Percentiles rank a stretch among this genome's conserved stretches.
Conservation (phyloP, 2,888 invertebrate species). For the Smittia sp. region DNA sequence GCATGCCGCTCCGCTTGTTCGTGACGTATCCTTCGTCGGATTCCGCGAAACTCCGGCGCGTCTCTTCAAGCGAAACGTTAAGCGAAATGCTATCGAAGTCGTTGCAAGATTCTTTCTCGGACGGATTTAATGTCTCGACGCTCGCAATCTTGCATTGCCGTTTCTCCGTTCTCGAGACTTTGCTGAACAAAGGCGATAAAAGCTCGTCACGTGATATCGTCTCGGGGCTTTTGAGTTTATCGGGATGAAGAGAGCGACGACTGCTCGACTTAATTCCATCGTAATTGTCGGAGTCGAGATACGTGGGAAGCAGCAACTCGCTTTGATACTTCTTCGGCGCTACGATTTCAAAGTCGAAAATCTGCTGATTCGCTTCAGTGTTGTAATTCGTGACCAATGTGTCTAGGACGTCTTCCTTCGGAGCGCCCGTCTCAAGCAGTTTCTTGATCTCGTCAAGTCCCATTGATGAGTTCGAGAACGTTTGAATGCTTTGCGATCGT, state of each 20-base stretch:
- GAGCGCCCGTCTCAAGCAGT: conserved; percentile 66
- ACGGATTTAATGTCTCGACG: conserved; percentile 52
- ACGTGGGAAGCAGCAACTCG: conserved; percentile 52
- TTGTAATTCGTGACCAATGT: conserved; percentile 53
- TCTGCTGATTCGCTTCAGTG: conserved; percentile 54
- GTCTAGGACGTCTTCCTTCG: conserved; percentile 52
- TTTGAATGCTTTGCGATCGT: conserved; percentile 53
- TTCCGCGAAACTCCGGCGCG: conserved; percentile 30
- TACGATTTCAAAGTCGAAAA: conserved; percentile 49
- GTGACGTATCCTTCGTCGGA: conserved; percentile 42
- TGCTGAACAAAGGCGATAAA: background rate
- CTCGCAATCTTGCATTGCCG: conserved; percentile 49
- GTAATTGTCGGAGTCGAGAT: conserved; percentile 47
- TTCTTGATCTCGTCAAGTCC: conserved; percentile 59
- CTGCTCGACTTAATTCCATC: conserved; percentile 46
- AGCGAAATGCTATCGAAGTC: conserved; percentile 11
- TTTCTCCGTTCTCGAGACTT: conserved; percentile 41
- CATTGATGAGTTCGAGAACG: conserved; percentile 51
- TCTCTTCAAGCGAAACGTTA: conserved; percentile 23
- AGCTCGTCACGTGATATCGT: conserved; percentile 48
- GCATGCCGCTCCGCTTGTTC: background rate
- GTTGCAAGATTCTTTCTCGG: conserved; percentile 47
- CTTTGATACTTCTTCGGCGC: conserved; percentile 51
- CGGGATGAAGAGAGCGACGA: conserved; percentile 49
- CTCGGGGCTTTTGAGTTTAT: conserved; percentile 45